Percentiles rank a stretch among this genome's conserved stretches.
Evolutionary conservation across 1,140 invertebrate species (phyloP).

Genomic region (Cyclargus thomasi): DNA sequence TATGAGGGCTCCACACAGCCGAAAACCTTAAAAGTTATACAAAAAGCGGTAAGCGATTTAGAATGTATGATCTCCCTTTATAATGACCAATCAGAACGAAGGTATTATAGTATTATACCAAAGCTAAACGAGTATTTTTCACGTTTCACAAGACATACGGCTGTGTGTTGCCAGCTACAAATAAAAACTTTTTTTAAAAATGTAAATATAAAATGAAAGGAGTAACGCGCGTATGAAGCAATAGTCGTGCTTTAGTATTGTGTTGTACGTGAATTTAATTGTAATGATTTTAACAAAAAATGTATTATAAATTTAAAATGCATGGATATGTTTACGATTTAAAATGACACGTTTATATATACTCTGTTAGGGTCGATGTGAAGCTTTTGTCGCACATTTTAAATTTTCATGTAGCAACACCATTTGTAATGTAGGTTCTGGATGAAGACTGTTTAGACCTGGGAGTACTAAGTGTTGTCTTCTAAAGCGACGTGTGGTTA

Average conservation of each 20-base stretch:
- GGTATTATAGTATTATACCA: no score
- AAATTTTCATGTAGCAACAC: constrained; percentile 54
- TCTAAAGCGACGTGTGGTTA: constrained; percentile 31
- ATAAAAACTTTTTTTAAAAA: neutral
- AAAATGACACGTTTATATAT: constrained; percentile 25
- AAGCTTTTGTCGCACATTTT: constrained; percentile 62
- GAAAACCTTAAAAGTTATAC: neutral
- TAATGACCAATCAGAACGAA: no score
- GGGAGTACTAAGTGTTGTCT: constrained; percentile 20
- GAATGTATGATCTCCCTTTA: no score
- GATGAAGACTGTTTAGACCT: neutral
- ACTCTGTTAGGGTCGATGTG: constrained; percentile 33
- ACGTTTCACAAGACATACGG: neutral
- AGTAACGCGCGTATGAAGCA: constrained; percentile 8
- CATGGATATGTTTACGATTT: constrained; percentile 44
- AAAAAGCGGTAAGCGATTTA: no score
- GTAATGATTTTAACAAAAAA: constrained; percentile 8
- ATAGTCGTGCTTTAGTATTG: constrained; percentile 11
- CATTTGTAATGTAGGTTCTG: constrained; percentile 26
- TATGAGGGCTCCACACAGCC: neutral
- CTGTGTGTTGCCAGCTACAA: constrained; percentile 6
- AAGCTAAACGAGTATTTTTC: no score
- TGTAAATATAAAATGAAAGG: constrained; percentile 11
- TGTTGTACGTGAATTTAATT: constrained; percentile 10
- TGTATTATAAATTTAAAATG: constrained; percentile 12